phyloP scores from a whole-genome alignment of 2,113 vertebrate species.

The Gasterosteus aculeatus region DNA sequence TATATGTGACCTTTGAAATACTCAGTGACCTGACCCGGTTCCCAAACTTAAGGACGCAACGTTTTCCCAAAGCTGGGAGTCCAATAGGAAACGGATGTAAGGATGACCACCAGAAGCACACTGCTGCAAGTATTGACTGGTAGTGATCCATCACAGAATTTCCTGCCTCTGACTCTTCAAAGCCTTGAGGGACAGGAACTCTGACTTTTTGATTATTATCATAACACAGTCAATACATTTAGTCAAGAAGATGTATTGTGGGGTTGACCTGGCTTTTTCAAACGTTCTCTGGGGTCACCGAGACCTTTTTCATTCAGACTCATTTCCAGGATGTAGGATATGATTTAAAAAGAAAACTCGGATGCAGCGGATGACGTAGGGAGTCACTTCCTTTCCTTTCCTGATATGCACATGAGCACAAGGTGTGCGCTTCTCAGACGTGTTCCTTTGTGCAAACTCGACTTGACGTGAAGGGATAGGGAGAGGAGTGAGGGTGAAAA shows the following conservation, averaged over 20 bases:
- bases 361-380: background rate
- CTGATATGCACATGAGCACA: background rate
- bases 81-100: conserved; percentile 28
- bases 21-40: conserved; percentile 26
- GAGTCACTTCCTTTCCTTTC: background rate
- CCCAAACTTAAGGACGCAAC: background rate
- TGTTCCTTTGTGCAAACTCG: background rate
- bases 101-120: conserved; percentile 33
- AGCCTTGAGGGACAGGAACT: conserved; percentile 43
- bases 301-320: background rate
- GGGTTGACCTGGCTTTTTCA: background rate
- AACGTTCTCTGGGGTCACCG: conserved; percentile 3
- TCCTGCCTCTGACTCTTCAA: conserved; percentile 52
- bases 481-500: background rate
- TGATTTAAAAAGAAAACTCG: background rate
- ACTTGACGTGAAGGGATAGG: background rate
- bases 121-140: conserved; percentile 7
- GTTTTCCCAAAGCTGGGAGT: conserved; percentile 13
- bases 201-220: conserved; percentile 18
- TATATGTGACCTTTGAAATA: conserved; percentile 2
- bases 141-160: conserved; percentile 33
- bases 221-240: conserved; percentile 1
- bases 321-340: background rate
- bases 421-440: background rate
- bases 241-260: conserved; percentile 2